A percentile compares a stretch with the other conserved stretches of the same genome.
phyloP scores from a whole-genome alignment of 2,113 vertebrate species.

The Synodontis membranacea region DNA sequence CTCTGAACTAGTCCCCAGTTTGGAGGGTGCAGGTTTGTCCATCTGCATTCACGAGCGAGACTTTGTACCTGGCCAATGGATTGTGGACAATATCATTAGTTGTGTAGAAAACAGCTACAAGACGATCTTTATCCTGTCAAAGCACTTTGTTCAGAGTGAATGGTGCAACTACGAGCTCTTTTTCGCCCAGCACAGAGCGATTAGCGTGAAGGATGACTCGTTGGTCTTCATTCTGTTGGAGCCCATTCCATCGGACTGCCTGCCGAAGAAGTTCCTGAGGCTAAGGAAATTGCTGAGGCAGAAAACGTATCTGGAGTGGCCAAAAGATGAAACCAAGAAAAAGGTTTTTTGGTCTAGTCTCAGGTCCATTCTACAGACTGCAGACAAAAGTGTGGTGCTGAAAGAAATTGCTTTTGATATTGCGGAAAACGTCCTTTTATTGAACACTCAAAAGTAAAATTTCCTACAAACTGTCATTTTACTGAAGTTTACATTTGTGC shows the following conservation, averaged over 20 bases:
- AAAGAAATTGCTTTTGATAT: constrained; percentile 54
- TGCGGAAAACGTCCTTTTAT: constrained; percentile 46
- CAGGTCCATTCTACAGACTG: constrained; percentile 61
- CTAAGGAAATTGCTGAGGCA: constrained; percentile 62
- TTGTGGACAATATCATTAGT: constrained; percentile 72
- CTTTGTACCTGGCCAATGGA: constrained; percentile 69
- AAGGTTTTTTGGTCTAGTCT: constrained; percentile 83
- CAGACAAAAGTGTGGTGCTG: constrained; percentile 63
- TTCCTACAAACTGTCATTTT: background rate
- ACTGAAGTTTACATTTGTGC: background rate
- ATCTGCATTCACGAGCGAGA: constrained; percentile 71
- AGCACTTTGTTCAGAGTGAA: constrained; percentile 67
- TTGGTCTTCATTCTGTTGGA: constrained; percentile 69
- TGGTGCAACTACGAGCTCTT: constrained; percentile 75
- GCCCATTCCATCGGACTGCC: constrained; percentile 64
- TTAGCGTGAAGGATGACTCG: constrained; percentile 62
- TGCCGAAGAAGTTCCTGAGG: constrained; percentile 67
- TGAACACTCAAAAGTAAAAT: constrained; percentile 17
- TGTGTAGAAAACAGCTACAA: constrained; percentile 70
- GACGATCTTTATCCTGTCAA: constrained; percentile 70
- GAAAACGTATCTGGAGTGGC: constrained; percentile 85
- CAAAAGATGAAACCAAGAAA: constrained; percentile 76
- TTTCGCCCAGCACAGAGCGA: constrained; percentile 68
- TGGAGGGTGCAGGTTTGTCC: constrained; percentile 60
- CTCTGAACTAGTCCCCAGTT: constrained; percentile 56